phyloP scores from a whole-genome alignment of 2,888 invertebrate species.

The Drosophila hamatofila region DNA sequence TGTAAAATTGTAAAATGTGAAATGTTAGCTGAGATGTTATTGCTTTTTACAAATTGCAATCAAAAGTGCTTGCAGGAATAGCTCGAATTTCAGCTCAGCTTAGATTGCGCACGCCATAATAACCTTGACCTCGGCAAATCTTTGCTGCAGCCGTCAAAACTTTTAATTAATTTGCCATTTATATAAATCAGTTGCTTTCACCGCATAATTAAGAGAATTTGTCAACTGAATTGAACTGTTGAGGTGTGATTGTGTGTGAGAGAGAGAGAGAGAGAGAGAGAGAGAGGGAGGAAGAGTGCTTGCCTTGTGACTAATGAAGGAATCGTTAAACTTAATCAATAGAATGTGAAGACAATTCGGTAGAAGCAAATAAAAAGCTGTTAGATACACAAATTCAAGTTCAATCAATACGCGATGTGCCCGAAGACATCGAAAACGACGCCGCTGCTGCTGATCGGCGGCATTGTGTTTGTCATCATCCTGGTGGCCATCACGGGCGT shows the following conservation, averaged over 20 bases:
- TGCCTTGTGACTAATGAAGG: neutral
- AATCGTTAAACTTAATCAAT: constrained; percentile 35
- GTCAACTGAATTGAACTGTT: constrained; percentile 31
- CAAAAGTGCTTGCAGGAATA: neutral
- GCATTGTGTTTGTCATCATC: constrained; percentile 85
- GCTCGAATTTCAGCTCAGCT: neutral
- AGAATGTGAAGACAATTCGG: constrained; percentile 28
- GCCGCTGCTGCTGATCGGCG: constrained; percentile 83
- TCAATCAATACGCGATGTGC: constrained; percentile 71
- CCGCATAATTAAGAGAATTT: neutral
- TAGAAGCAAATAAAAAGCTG: neutral
- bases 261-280: neutral
- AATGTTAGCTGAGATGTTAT: neutral
- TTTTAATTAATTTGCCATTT: constrained; percentile 4
- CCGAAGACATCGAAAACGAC: constrained; percentile 83
- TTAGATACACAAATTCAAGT: too few species aligned
- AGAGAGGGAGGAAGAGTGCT: neutral
- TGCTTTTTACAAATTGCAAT: too few species aligned
- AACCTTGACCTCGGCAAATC: neutral
- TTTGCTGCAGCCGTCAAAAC: neutral
- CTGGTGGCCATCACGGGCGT: constrained; percentile 86
- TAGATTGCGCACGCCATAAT: too few species aligned
- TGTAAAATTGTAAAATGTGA: neutral
- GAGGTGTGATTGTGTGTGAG: neutral
- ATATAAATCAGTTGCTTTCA: neutral